A percentile compares a stretch with the other conserved stretches of the same genome.
phyloP scores from a whole-genome alignment of 2,113 vertebrate genomes.

The Muscicapa adusta region DNA sequence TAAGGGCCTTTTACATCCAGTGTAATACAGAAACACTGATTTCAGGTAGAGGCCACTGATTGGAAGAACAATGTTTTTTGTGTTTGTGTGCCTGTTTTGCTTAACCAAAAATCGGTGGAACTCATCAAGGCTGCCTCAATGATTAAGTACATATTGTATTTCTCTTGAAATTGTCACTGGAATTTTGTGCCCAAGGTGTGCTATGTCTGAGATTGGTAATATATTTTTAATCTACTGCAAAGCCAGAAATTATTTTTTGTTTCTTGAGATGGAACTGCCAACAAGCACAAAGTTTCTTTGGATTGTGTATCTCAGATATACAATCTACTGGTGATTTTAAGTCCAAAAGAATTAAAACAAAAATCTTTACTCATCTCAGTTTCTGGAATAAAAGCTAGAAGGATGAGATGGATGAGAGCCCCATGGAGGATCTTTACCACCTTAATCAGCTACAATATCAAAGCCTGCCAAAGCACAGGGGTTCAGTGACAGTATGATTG shows the following conservation, averaged over 20 bases:
- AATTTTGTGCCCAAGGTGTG: background rate
- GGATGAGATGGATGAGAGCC: background rate
- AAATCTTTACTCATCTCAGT: background rate
- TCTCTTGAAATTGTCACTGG: background rate
- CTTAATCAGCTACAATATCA: background rate
- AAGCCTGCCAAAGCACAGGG: background rate
- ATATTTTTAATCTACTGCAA: background rate
- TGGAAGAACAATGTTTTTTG: constrained; percentile 1
- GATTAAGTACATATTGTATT: background rate
- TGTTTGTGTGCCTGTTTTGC: constrained; percentile 18
- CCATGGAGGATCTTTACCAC: background rate
- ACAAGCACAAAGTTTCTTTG: background rate
- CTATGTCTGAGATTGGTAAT: background rate
- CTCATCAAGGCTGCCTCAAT: background rate
- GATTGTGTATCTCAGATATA: background rate
- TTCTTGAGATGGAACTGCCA: background rate
- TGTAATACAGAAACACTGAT: background rate
- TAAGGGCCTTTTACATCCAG: background rate
- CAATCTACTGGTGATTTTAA: background rate
- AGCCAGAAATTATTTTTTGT: background rate
- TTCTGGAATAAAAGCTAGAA: background rate
- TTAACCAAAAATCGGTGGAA: constrained; percentile 38
- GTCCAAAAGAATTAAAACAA: background rate
- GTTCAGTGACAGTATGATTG: background rate
- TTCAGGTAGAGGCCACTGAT: background rate